Percentiles rank a stretch among this genome's conserved stretches.
These are phyloP conservation scores for Helostoma temminkii DNA, from an alignment of 2,797 vertebrate species.

Conservation along the genomic window DNA sequence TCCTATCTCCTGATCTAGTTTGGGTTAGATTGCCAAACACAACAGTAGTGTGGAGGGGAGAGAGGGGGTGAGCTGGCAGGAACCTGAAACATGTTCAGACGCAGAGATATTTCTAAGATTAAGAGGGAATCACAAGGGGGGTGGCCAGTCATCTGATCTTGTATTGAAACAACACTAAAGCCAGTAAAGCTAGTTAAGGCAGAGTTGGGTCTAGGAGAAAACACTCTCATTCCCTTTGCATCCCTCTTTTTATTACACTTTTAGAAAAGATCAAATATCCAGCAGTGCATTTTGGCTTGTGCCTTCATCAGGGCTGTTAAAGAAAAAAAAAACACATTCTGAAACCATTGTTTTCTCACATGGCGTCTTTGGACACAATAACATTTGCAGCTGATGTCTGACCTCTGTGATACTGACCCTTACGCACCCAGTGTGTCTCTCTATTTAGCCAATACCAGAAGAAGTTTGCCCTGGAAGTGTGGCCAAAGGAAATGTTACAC, in stretches of 20 bases:
- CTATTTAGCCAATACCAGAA: slow-evolving; percentile 13
- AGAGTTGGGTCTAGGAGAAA: slow-evolving; percentile 23
- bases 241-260: neutral
- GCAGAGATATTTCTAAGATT: slow-evolving; percentile 76
- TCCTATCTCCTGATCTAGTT: slow-evolving; percentile 75
- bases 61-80: slow-evolving; percentile 57
- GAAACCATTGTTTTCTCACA: neutral
- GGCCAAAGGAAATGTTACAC: slow-evolving; percentile 46
- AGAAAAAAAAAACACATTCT: no score
- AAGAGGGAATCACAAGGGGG: slow-evolving; percentile 67
- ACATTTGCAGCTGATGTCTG: neutral
- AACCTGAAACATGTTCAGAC: slow-evolving; percentile 77
- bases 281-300: no score
- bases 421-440: slow-evolving; percentile 8
- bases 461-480: slow-evolving; percentile 39
- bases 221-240: neutral
- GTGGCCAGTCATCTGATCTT: slow-evolving; percentile 69
- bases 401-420: slow-evolving; percentile 9
- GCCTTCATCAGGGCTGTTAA: no score
- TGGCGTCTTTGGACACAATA: neutral
- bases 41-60: slow-evolving; percentile 61
- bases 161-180: slow-evolving; percentile 56
- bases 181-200: slow-evolving; percentile 46
- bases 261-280: no score
- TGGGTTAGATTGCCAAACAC: slow-evolving; percentile 72